A percentile compares a stretch with the other conserved stretches of the same genome.
Conservation (phyloP, 2,888 invertebrate genomes). For the Epinotia demarniana region DNA sequence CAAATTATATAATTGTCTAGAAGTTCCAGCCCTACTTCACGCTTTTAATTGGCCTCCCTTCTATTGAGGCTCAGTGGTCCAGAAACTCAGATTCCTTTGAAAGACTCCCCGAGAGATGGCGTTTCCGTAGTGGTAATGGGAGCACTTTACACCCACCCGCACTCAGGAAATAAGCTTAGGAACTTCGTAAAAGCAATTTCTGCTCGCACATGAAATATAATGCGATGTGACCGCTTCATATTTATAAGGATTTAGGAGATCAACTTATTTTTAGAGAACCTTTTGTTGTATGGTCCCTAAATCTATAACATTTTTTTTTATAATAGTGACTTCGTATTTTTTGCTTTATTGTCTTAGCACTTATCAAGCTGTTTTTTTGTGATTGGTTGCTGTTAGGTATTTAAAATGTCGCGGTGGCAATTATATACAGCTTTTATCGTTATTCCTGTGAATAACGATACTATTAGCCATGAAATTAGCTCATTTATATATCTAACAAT, state of each 20-base stretch:
- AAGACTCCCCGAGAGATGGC: conserved; percentile 62
- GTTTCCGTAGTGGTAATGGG: conserved; percentile 75
- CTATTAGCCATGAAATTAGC: not conserved
- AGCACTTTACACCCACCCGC: conserved; percentile 81
- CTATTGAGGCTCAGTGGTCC: conserved; percentile 70
- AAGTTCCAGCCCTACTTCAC: conserved; percentile 39
- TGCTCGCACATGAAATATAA: conserved; percentile 82
- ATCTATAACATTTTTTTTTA: conserved; percentile 40
- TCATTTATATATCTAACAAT: too few species aligned
- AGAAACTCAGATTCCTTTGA: conserved; percentile 77
- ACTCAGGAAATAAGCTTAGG: conserved; percentile 84
- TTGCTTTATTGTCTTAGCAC: not conserved
- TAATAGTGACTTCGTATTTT: not conserved
- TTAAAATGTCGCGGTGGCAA: not conserved
- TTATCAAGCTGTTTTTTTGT: not conserved
- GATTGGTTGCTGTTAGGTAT: not conserved
- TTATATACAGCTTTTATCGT: not conserved
- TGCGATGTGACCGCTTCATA: conserved; percentile 78
- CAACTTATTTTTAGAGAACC: conserved; percentile 63
- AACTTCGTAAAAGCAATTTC: conserved; percentile 84
- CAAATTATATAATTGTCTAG: conserved; percentile 25
- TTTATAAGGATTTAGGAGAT: conserved; percentile 81
- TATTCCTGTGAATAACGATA: not conserved
- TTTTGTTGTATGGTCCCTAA: conserved; percentile 55
- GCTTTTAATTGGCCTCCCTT: conserved; percentile 57